phyloP scores from a whole-genome alignment of 2,797 vertebrate species.

The Pteropus rufus region DNA sequence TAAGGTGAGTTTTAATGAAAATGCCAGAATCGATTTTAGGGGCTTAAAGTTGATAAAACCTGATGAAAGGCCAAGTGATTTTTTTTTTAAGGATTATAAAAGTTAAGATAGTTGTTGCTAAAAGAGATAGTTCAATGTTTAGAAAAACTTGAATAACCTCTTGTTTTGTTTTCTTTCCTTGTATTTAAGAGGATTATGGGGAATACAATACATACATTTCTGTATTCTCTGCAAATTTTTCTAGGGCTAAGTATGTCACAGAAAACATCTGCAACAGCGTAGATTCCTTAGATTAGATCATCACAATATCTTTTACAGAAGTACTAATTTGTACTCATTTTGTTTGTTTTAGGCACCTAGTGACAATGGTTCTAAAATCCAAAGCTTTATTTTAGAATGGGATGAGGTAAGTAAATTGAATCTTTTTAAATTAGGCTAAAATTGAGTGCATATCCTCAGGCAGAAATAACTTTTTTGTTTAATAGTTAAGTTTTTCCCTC shows the following conservation, averaged over 20 bases:
- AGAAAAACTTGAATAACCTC: background rate
- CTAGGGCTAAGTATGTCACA: background rate
- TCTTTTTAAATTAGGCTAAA: conserved; percentile 47
- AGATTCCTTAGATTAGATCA: conserved; percentile 16
- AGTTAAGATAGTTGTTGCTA: conserved; percentile 16
- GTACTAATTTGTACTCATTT: conserved; percentile 57
- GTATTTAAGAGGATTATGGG: background rate
- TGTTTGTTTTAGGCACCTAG: conserved; percentile 89
- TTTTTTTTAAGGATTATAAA: background rate
- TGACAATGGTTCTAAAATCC: conserved; percentile 98
- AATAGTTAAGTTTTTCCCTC: conserved; percentile 40
- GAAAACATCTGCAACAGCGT: background rate
- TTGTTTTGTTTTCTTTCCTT: conserved; percentile 8
- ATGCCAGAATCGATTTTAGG: background rate
- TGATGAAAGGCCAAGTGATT: background rate
- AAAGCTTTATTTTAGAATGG: conserved; percentile 96
- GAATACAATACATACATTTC: background rate
- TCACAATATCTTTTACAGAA: background rate
- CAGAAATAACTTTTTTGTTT: conserved; percentile 28
- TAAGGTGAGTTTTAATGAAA: conserved; percentile 19
- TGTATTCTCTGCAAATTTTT: background rate
- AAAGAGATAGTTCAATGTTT: background rate
- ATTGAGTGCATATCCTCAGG: background rate
- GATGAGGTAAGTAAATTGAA: conserved; percentile 90
- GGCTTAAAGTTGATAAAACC: conserved; percentile 7